These are phyloP conservation scores for Cuculus canorus DNA, from an alignment of 2,797 vertebrate genomes.

Conservation along the genomic window DNA sequence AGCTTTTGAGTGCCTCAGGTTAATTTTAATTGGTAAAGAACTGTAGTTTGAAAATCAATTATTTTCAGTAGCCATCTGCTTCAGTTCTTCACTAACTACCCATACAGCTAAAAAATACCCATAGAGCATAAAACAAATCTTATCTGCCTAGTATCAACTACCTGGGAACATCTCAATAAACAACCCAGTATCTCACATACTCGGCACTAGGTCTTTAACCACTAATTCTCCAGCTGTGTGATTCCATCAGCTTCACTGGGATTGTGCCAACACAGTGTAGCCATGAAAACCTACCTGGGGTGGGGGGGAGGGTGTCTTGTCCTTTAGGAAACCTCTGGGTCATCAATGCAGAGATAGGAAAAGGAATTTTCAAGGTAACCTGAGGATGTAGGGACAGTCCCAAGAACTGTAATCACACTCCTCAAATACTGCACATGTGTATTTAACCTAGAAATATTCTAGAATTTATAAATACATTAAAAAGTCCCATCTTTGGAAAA, in stretches of 20 bases:
- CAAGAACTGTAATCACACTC: background rate
- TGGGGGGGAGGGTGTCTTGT: background rate
- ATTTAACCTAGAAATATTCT: background rate
- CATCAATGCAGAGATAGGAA: background rate
- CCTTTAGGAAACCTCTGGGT: background rate
- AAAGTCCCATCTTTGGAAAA: background rate
- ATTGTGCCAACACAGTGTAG: background rate
- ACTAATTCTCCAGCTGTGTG: background rate
- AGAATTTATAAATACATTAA: background rate
- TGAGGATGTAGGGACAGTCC: background rate
- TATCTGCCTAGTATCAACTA: background rate
- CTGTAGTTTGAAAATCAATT: slow-evolving; percentile 28
- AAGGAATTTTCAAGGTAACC: background rate
- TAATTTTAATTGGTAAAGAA: slow-evolving; percentile 35
- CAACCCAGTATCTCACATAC: background rate
- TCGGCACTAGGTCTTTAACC: background rate
- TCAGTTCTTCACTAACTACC: background rate
- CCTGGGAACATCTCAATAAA: background rate
- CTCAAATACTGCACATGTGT: background rate
- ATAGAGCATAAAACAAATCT: background rate
- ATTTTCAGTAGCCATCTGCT: slow-evolving; percentile 18
- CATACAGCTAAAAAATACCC: background rate
- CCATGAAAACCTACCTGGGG: background rate
- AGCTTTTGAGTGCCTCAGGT: background rate
- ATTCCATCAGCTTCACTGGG: background rate